Evolutionary conservation across 1,140 invertebrate genomes (phyloP), one percentile per base, ranked within the genome.

Genomic region (Plectrocnemia conspersa): DNA sequence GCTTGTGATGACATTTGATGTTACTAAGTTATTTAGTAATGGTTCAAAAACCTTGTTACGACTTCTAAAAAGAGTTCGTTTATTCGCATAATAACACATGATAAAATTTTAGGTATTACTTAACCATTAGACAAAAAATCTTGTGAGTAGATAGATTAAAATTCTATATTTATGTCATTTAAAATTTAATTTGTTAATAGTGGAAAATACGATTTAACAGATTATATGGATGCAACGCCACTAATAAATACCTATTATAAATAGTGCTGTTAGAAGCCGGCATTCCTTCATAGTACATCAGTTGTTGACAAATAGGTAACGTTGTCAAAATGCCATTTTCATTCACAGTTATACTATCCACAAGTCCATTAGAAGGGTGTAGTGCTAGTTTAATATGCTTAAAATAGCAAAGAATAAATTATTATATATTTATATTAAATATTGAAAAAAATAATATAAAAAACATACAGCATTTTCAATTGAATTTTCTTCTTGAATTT

Each of bases 271-370:
- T 74, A 9, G 32, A 11, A 24, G 83, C 83, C 32, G 67, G 64
- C 33, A 77, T 77, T 11, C 79, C 83, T 52, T 78, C 69, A 66
- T 96, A 97, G 66, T 83, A 91, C 27, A 81, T 75, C 63, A 91
- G 87, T n/a, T 82, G 79, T 67, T 95, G 91, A 0, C 68, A 68
- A 0, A 91, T 41, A 11, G 65, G 59, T 1, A 81, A 58, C 22
- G 66, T 67, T 2, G 63, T 45, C 29, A 13, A 15, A 4, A 19
- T 55, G 40, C 71, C 72, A 61, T 81, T 73, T 19, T 72, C 49
- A 23, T 79, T 74, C 42, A 91, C 7, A 11, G 33, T 35, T 10
- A 61, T 16, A 19, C 18, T 50, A 25, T 44, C 41, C 15, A 61
- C 33, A 23, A 55, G 38, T 4, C 55, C 59, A 21, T 36, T 58